Evolutionary conservation across 2,888 invertebrate species (phyloP).

Genomic region (Flabesymbios commensalis): DNA sequence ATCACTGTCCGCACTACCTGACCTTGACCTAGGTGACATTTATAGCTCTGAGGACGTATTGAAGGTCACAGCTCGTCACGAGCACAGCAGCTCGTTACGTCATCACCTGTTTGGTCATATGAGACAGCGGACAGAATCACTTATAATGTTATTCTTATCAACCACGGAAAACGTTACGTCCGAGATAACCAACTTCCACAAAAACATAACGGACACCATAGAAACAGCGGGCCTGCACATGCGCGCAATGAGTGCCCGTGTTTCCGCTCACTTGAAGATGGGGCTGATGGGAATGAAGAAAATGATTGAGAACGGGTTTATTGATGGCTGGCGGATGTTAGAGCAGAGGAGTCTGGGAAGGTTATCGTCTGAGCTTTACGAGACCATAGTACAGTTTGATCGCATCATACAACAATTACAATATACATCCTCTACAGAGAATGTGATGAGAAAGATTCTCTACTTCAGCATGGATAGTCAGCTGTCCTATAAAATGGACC

Average conservation of each 20-base stretch:
- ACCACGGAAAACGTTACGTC: too few species aligned
- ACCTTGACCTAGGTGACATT: too few species aligned
- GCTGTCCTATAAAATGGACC: constrained; percentile 20
- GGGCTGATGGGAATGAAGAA: constrained; percentile 13
- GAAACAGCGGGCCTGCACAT: neutral
- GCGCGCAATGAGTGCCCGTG: constrained; percentile 5
- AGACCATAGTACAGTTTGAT: constrained; percentile 12
- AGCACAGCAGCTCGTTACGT: too few species aligned
- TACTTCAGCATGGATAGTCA: constrained; percentile 19
- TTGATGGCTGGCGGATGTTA: constrained; percentile 8
- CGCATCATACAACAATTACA: constrained; percentile 16
- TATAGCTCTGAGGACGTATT: too few species aligned
- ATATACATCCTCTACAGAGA: constrained; percentile 13
- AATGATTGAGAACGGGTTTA: constrained; percentile 12
- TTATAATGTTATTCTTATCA: too few species aligned
- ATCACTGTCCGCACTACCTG: too few species aligned
- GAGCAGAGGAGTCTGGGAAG: constrained; percentile 7
- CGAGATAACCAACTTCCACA: too few species aligned
- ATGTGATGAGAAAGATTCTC: constrained; percentile 16
- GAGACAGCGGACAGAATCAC: too few species aligned
- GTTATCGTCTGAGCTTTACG: constrained; percentile 6
- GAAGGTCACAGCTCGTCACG: too few species aligned
- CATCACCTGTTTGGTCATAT: too few species aligned
- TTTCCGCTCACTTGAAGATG: constrained; percentile 14
- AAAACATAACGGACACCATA: too few species aligned